phyloP scores from a whole-genome alignment of 2,113 vertebrate genomes.

The Aviceda subcristata region DNA sequence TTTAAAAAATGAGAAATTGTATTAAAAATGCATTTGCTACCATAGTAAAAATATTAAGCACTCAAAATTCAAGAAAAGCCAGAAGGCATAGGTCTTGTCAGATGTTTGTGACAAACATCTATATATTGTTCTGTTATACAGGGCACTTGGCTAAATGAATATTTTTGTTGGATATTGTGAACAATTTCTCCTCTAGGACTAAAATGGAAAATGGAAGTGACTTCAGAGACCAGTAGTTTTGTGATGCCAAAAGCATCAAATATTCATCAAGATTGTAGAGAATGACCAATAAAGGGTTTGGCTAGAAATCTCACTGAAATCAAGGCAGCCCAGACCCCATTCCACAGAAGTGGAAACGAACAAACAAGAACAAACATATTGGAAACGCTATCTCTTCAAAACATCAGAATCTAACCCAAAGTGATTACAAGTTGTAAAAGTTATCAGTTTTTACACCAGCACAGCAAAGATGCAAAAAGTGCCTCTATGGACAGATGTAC shows the following conservation, averaged over 20 bases:
- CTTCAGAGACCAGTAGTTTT: slow-evolving; percentile 13
- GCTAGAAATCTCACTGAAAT: background rate
- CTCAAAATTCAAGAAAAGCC: slow-evolving; percentile 48
- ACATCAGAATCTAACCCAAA: background rate
- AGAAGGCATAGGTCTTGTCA: slow-evolving; percentile 41
- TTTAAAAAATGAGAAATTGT: background rate
- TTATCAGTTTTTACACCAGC: background rate
- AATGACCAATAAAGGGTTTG: background rate
- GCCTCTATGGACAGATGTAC: background rate
- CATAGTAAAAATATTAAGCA: slow-evolving; percentile 39
- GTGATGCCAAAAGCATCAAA: background rate
- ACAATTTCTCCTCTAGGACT: slow-evolving; percentile 27
- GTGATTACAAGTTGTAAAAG: background rate
- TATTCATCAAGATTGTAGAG: background rate
- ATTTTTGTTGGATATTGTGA: slow-evolving; percentile 26
- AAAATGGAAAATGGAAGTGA: slow-evolving; percentile 20
- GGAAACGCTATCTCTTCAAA: background rate
- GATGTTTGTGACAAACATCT: slow-evolving; percentile 33
- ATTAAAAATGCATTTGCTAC: slow-evolving; percentile 32
- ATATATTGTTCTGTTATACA: slow-evolving; percentile 1
- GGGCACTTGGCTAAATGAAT: background rate
- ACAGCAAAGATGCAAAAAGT: background rate
- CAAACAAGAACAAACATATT: background rate
- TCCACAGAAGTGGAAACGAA: background rate
- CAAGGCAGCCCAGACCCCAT: background rate